A percentile compares a stretch with the other conserved stretches of the same genome.
Conservation (phyloP, 2,113 vertebrate genomes). For the Oreotrochilus melanogaster region DNA sequence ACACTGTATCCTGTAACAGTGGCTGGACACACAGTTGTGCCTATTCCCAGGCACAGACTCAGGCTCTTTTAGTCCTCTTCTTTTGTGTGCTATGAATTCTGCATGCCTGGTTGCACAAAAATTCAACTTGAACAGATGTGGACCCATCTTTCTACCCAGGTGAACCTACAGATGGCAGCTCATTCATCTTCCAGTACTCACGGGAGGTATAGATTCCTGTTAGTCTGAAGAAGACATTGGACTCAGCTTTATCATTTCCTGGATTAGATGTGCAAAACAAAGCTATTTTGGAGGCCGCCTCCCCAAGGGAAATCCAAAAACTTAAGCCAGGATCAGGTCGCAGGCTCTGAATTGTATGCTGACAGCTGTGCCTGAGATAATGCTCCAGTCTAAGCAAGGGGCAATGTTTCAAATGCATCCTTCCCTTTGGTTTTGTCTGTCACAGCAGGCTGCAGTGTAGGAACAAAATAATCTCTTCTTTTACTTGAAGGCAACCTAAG, state of each 20-base stretch:
- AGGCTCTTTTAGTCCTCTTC: background rate
- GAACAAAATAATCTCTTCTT: background rate
- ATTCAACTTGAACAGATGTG: background rate
- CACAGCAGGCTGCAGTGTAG: fast-evolving
- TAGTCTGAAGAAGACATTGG: background rate
- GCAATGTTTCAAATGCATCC: background rate
- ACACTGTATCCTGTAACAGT: background rate
- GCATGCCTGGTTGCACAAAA: background rate
- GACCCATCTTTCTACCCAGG: background rate
- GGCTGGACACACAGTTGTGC: background rate
- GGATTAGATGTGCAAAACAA: background rate
- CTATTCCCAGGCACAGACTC: background rate
- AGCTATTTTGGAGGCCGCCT: background rate
- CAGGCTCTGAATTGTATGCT: background rate
- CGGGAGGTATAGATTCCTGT: background rate
- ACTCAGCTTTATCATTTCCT: background rate
- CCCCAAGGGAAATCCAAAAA: background rate
- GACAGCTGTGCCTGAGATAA: background rate
- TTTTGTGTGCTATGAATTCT: background rate
- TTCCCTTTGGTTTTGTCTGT: background rate
- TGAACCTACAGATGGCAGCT: constrained; percentile 1
- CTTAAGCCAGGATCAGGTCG: background rate
- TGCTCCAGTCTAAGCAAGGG: background rate
- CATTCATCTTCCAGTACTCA: background rate
- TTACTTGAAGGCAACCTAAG: background rate